Conservation (phyloP, 2,888 invertebrate genomes). For the Pilophorus perplexus region DNA sequence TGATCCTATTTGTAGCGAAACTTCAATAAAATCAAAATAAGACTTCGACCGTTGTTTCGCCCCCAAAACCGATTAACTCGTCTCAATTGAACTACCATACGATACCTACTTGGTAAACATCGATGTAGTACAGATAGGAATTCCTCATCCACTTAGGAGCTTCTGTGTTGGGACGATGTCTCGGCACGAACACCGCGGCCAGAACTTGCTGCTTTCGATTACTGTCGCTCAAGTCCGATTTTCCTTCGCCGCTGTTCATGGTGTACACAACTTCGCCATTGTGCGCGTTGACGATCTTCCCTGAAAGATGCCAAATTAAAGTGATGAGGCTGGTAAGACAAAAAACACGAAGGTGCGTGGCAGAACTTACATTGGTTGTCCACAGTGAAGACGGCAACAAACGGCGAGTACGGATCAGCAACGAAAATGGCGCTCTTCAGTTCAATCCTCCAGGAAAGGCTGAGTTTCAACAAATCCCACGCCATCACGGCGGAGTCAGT, state of each 20-base stretch:
- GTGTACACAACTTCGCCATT: conserved; percentile 18
- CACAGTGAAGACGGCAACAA: conserved; percentile 66
- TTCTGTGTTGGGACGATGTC: conserved; percentile 54
- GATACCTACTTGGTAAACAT: conserved; percentile 62
- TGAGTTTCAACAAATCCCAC: conserved; percentile 71
- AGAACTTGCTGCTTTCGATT: conserved; percentile 50
- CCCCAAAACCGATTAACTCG: no score
- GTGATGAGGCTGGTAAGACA: background rate
- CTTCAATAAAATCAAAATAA: no score
- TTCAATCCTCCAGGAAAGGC: conserved; percentile 66
- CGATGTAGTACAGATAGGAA: conserved; percentile 63
- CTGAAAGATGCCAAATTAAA: background rate
- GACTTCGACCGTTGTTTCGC: no score
- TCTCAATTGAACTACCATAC: no score
- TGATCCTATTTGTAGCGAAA: no score
- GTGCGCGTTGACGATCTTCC: conserved; percentile 18
- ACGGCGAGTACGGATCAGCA: conserved; percentile 63
- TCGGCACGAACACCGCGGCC: conserved; percentile 61
- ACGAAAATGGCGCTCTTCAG: conserved; percentile 56
- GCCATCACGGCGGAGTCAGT: conserved; percentile 62
- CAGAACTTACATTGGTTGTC: conserved; percentile 62
- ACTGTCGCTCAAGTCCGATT: background rate
- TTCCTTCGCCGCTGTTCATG: conserved; percentile 17
- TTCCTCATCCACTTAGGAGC: conserved; percentile 60
- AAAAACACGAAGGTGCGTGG: background rate